Conservation (phyloP, 2,113 vertebrate genomes). For the Eidolon helvum region DNA sequence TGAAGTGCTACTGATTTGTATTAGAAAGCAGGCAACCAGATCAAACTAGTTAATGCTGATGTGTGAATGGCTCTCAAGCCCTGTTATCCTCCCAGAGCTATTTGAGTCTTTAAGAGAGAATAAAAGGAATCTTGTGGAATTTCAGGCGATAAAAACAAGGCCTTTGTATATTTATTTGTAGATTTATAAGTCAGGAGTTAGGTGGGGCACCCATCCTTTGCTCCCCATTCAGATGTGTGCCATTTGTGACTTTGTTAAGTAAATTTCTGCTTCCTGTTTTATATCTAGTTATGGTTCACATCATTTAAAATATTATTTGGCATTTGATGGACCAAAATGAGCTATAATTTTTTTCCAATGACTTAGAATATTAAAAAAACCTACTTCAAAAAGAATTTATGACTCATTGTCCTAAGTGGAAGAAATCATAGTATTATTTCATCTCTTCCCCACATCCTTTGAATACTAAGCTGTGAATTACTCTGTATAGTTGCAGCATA, state of each 20-base stretch:
- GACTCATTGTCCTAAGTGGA: not conserved
- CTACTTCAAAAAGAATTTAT: not conserved
- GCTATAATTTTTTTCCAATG: not conserved
- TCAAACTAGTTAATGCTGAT: not conserved
- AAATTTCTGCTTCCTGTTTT: not conserved
- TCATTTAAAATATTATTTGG: constrained; percentile 8
- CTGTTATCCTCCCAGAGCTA: not conserved
- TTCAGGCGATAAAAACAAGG: not conserved
- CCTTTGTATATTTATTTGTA: not conserved
- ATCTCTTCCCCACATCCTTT: not conserved
- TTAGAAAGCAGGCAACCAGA: not conserved
- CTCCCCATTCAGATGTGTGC: not conserved
- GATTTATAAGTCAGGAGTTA: not conserved
- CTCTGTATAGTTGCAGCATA: not conserved
- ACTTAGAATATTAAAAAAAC: constrained; percentile 27
- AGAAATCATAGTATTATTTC: constrained; percentile 9
- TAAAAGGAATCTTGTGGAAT: not conserved
- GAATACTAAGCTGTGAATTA: not conserved
- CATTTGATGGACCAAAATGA: constrained; percentile 4
- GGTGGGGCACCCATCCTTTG: not conserved
- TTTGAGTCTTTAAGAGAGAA: not conserved
- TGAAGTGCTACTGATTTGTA: not conserved
- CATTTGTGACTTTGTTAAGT: not conserved
- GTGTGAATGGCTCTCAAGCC: not conserved
- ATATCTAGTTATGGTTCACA: not conserved